Evolutionary conservation across 1,140 invertebrate genomes (phyloP).

Genomic region (Euura saliciscinereae): DNA sequence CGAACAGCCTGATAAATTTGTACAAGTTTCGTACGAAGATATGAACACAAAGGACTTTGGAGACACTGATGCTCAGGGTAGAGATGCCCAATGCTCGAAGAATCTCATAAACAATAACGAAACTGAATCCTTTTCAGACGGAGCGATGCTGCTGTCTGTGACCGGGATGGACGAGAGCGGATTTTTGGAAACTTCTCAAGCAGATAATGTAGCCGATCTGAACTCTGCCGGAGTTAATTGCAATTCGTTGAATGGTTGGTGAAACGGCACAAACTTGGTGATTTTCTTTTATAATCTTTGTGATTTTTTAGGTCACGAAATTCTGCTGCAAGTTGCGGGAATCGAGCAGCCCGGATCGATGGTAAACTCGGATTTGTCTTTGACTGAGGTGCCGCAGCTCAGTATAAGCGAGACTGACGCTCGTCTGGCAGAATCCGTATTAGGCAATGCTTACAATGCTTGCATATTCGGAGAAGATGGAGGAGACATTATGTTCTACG

Average conservation of each 20-base stretch:
- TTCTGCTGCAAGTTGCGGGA: conserved; percentile 14
- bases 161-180: background rate
- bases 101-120: too few species aligned
- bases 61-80: background rate
- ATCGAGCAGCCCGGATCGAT: conserved; percentile 13
- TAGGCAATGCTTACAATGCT: conserved; percentile 25
- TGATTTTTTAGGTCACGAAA: conserved; percentile 10
- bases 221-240: background rate
- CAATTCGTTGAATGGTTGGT: background rate
- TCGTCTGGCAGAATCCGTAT: conserved; percentile 24
- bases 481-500: conserved; percentile 31
- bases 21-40: background rate
- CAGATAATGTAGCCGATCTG: background rate
- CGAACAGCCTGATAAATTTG: background rate
- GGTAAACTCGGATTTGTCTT: conserved; percentile 15
- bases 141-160: conserved; percentile 13
- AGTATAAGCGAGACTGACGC: conserved; percentile 27
- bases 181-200: conserved; percentile 9
- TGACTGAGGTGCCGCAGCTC: conserved; percentile 24
- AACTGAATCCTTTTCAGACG: background rate
- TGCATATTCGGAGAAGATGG: conserved; percentile 29
- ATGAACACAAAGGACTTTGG: conserved; percentile 1
- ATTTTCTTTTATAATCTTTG: too few species aligned
- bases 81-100: too few species aligned
- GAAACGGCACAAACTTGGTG: too few species aligned